Percentiles rank a stretch among this genome's conserved stretches.
These are phyloP conservation scores for Enteromius anoplus DNA, from an alignment of 2,797 vertebrate species.

Conservation along the genomic window DNA sequence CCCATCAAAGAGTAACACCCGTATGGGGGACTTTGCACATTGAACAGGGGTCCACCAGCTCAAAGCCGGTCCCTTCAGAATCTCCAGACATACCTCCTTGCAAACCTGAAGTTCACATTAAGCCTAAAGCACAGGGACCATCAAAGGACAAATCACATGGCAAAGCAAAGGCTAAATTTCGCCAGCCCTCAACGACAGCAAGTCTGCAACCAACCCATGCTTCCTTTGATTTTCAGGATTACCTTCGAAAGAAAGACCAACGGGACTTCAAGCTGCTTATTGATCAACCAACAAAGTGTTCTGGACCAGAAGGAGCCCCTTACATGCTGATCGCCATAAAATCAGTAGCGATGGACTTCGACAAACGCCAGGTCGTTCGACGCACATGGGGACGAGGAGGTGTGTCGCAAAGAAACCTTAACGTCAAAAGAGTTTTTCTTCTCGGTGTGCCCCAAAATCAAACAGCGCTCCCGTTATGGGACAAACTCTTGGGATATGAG, in stretches of 20 bases:
- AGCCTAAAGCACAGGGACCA: conserved; percentile 37
- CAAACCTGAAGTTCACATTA: conserved; percentile 61
- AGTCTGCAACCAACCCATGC: conserved; percentile 66
- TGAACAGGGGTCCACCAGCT: conserved; percentile 70
- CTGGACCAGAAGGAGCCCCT: conserved; percentile 65
- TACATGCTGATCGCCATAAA: conserved; percentile 94
- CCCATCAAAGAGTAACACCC: conserved; percentile 71
- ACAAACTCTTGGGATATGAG: conserved; percentile 87
- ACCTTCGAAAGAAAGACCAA: conserved; percentile 89
- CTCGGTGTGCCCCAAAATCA: conserved; percentile 85
- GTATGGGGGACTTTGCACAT: conserved; percentile 60
- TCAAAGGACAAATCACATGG: conserved; percentile 47
- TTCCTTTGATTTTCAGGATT: conserved; percentile 87
- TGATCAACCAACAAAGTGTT: conserved; percentile 92
- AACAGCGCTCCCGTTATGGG: conserved; percentile 81
- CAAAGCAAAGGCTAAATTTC: conserved; percentile 41
- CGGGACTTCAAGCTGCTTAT: conserved; percentile 88
- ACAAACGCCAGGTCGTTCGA: conserved; percentile 92
- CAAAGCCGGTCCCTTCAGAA: conserved; percentile 52
- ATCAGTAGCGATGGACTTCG: conserved; percentile 89
- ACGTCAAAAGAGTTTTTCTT: conserved; percentile 89
- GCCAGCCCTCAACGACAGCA: conserved; percentile 52
- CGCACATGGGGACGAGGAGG: conserved; percentile 93
- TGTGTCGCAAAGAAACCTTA: conserved; percentile 71
- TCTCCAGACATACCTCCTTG: conserved; percentile 49